Base-by-base conservation (phyloP, 64 coral and sea anemone genomes). In the Actinia equina region DNA sequence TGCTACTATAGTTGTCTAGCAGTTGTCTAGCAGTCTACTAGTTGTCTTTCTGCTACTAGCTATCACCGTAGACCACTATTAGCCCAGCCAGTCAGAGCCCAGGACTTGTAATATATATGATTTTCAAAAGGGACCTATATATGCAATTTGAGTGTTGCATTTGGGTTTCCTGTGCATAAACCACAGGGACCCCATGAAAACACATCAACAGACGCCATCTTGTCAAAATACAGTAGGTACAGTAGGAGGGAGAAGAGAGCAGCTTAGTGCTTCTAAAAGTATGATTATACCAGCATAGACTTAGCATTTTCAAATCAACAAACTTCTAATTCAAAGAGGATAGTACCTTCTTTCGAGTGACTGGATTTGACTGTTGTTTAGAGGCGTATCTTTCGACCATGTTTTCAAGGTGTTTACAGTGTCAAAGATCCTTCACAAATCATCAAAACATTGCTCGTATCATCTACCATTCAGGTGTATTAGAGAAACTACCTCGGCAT, bases 331-430 rank as follows among this genome's bases (percentile, higher is more conserved):
- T 74, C n/a, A 74, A 74, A 74, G 69, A 74, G 27, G 7, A 41
- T 41, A 74, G n/a, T 14, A 74, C 26, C 26, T 74, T 41, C 25
- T 12, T 74, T 13, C 13, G 27, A 30, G 25, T 74, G n/a, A 41
- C 25, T 74, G 55, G 52, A 54, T 54, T 57, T 2, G 10, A 57
- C 15, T 65, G 69, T 74, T 18, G 5, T 74, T 14, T 11, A 15
- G 69, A 27, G 69, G 69, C 3, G 69, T 12, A 41, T 30, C 15
- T 74, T 26, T 11, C 27, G 26, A 41, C 69, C 69, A 74, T 74
- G 69, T 74, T 74, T 74, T 74, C 69, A 74, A 74, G 69, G 69
- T 74, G 69, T 41, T 74, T 74, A 25, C 69, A 41, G 14, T 74
- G 69, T 41, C 69, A 30, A 74, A n/a, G 69, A 74, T 14, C 69